phyloP scores from a whole-genome alignment of 1,140 invertebrate species.

The Dysdera silvatica region DNA sequence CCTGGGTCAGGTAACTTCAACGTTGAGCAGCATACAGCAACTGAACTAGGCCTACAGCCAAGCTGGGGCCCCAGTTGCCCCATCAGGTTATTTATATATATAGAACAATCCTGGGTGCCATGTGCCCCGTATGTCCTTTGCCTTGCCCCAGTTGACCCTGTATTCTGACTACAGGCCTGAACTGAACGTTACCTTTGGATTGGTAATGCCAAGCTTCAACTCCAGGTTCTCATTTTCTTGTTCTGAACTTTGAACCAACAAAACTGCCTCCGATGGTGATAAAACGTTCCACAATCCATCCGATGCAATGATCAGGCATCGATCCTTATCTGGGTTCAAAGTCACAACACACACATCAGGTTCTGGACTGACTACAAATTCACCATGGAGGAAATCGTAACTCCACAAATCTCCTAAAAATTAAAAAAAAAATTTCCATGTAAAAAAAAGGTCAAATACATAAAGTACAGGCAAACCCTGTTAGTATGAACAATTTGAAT shows the following conservation, averaged over 20 bases:
- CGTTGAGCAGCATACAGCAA: no score
- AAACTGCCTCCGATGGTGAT: constrained; percentile 67
- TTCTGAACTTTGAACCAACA: constrained; percentile 71
- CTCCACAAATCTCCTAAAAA: constrained; percentile 85
- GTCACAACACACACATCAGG: constrained; percentile 83
- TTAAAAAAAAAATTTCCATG: constrained; percentile 27
- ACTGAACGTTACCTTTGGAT: no score
- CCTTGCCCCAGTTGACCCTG: no score
- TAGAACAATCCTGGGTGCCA: no score
- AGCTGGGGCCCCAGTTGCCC: no score
- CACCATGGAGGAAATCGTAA: constrained; percentile 78
- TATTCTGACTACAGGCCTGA: no score
- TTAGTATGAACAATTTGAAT: not conserved
- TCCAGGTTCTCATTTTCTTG: constrained; percentile 61
- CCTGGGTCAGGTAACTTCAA: no score
- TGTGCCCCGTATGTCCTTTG: no score
- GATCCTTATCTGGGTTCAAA: constrained; percentile 67
- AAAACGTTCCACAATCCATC: constrained; percentile 97
- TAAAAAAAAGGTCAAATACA: not conserved
- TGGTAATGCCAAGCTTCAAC: constrained; percentile 17
- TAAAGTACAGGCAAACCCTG: not conserved
- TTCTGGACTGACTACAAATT: constrained; percentile 94
- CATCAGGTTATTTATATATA: no score
- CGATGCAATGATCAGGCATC: constrained; percentile 88
- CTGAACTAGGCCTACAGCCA: no score